Percentiles rank a stretch among this genome's conserved stretches.
phyloP scores from a whole-genome alignment of 2,113 vertebrate species.

The Romanogobio albipinnatus region DNA sequence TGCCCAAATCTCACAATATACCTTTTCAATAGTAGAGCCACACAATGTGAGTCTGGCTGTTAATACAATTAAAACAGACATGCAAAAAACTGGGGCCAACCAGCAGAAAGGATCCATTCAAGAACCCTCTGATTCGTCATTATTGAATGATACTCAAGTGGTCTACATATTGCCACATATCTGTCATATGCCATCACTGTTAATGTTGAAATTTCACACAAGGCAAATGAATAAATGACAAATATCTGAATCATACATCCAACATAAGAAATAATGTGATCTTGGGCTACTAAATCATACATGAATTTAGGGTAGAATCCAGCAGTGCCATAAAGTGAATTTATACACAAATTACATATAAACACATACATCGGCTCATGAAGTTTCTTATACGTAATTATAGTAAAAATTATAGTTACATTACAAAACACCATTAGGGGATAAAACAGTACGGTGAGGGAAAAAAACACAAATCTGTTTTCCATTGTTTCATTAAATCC shows the following conservation, averaged over 20 bases:
- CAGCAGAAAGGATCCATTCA: slow-evolving; percentile 47
- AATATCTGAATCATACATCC: slow-evolving; percentile 10
- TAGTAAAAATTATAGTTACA: slow-evolving; percentile 33
- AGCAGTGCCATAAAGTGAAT: slow-evolving; percentile 5
- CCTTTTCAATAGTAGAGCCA: slow-evolving; percentile 53
- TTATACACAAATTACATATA: not conserved
- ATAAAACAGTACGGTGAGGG: slow-evolving; percentile 45
- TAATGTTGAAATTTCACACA: not conserved
- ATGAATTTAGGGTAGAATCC: slow-evolving; percentile 14
- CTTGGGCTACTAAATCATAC: not conserved
- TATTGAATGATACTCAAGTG: too few species aligned
- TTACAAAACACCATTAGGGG: slow-evolving; percentile 44
- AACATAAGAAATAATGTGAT: slow-evolving; percentile 9
- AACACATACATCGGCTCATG: slow-evolving; percentile 16
- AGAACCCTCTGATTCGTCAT: slow-evolving; percentile 25
- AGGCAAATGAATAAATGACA: not conserved
- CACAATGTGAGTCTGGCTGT: slow-evolving; percentile 47
- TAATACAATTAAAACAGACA: slow-evolving; percentile 11
- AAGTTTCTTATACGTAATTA: not conserved
- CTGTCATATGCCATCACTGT: too few species aligned
- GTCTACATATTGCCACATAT: too few species aligned
- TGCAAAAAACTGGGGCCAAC: slow-evolving; percentile 45
- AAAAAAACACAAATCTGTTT: slow-evolving; percentile 43
- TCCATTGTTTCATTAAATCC: slow-evolving; percentile 33
- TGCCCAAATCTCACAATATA: slow-evolving; percentile 57